Base-by-base conservation (phyloP, 2,888 invertebrate species). In the Sinotaia quadrata region DNA sequence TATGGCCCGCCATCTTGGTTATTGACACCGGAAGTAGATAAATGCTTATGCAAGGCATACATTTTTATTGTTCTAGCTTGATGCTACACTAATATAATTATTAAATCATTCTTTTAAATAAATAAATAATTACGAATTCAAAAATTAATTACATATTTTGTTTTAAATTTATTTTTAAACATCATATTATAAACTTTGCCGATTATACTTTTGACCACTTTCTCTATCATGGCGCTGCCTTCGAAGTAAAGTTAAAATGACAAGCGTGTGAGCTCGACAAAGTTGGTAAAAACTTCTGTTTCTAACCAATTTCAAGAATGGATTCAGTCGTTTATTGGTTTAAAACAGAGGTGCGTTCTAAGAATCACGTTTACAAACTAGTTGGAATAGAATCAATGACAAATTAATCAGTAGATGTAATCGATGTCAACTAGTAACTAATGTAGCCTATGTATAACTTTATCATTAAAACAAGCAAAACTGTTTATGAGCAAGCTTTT, bases 1-100 rank as follows among this genome's bases (percentile, higher is more conserved):
- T 85, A 70, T 87, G 86, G 36, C 83, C 85, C 49, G 86, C 85
- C 87, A 87, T 87, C 68, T 79, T 84, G 62, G 33, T 60, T 21
- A 57, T 57, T 66, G 57, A 68, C 65, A 61, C 61, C 65, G 73
- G 73, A 73, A 70, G 52, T 67, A 0, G n/a, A n/a, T n/a, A n/a
- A n/a, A n/a, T n/a, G n/a, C n/a, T n/a, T n/a, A n/a, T n/a, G n/a
- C n/a, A n/a, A n/a, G n/a, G n/a, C n/a, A n/a, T 8, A 15, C 15
- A 31, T 34, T 7, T 5, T n/a, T 57, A 57, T 33, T 3, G 34
- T 15, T 24, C 1, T 4, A 21, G 47, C 18, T 47, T 47, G 24
- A 47, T 47, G 41, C 2, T 41, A 41, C 15, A 18, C 3, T 41
- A 18, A 8, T 21, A 47, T 47, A 21, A 21, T 47, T 3, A 18